A percentile compares a stretch with the other conserved stretches of the same genome.
phyloP scores from a whole-genome alignment of 2,797 vertebrate species.

The Hippopotamyrus pictus region DNA sequence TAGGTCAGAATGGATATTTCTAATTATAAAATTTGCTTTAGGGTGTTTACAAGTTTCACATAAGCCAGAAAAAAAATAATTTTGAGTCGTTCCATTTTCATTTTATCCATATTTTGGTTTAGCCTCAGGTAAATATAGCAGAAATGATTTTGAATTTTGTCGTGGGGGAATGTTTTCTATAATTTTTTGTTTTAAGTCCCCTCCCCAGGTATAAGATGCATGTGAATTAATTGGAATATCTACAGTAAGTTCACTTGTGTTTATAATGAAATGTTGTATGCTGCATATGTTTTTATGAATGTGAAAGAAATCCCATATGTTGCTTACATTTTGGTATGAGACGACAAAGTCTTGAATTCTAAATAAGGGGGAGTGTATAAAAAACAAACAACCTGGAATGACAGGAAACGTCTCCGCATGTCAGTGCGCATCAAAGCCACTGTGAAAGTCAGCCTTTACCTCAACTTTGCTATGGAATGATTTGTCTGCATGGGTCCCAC shows the following conservation, averaged over 20 bases:
- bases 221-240: neutral
- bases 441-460: neutral
- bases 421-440: neutral
- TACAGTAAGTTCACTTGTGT: neutral
- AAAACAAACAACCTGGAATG: neutral
- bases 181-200: neutral
- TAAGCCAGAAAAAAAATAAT: neutral
- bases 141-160: slow-evolving; percentile 1
- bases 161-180: neutral
- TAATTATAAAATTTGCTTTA: slow-evolving; percentile 11
- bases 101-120: neutral
- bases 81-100: neutral
- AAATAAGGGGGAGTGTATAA: neutral
- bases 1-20: slow-evolving; percentile 4
- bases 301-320: neutral
- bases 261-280: neutral
- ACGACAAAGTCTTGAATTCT: neutral
- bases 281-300: neutral
- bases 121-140: neutral
- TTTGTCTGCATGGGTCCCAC: neutral
- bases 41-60: slow-evolving; percentile 5
- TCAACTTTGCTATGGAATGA: neutral
- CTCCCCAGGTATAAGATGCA: neutral
- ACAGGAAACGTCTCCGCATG: neutral
- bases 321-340: neutral